Conservation (phyloP, 2,113 vertebrate species). For the Scortum barcoo region DNA sequence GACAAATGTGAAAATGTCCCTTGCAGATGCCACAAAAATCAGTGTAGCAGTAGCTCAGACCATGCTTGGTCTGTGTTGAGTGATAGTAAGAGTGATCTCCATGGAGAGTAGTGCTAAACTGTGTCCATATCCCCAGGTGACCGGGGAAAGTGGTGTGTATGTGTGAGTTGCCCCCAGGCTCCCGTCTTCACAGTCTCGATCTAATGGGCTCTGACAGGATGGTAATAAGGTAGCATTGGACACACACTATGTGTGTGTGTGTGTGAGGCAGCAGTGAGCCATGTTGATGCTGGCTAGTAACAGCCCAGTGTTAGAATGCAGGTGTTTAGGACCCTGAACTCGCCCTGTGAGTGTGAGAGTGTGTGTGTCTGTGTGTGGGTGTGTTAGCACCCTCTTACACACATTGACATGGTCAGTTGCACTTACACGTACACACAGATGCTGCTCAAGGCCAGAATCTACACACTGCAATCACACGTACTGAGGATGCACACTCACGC, state of each 20-base stretch:
- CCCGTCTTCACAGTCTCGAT: slow-evolving; percentile 75
- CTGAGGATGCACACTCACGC: neutral
- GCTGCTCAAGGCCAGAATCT: neutral
- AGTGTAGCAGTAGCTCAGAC: neutral
- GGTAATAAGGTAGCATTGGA: slow-evolving; percentile 68
- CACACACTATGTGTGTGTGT: slow-evolving; percentile 20
- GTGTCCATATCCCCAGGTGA: slow-evolving; percentile 45
- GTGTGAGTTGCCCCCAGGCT: slow-evolving; percentile 62
- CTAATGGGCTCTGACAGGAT: slow-evolving; percentile 81
- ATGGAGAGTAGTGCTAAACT: slow-evolving; percentile 43
- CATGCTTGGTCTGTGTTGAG: slow-evolving; percentile 21
- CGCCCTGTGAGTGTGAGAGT: neutral
- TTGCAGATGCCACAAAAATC: neutral
- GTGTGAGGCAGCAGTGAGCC: slow-evolving; percentile 15
- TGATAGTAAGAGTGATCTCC: slow-evolving; percentile 31
- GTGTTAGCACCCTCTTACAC: slow-evolving; percentile 18
- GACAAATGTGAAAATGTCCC: neutral
- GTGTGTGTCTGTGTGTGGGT: too few relatives aligned
- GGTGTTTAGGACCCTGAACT: slow-evolving; percentile 47
- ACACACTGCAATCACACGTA: neutral
- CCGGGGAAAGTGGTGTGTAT: slow-evolving; percentile 51
- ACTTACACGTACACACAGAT: neutral
- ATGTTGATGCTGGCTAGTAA: slow-evolving; percentile 31
- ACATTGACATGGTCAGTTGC: slow-evolving; percentile 3
- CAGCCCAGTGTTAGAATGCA: slow-evolving; percentile 53